Conservation (phyloP, 1,140 invertebrate genomes). For the Pollicipes pollicipes region DNA sequence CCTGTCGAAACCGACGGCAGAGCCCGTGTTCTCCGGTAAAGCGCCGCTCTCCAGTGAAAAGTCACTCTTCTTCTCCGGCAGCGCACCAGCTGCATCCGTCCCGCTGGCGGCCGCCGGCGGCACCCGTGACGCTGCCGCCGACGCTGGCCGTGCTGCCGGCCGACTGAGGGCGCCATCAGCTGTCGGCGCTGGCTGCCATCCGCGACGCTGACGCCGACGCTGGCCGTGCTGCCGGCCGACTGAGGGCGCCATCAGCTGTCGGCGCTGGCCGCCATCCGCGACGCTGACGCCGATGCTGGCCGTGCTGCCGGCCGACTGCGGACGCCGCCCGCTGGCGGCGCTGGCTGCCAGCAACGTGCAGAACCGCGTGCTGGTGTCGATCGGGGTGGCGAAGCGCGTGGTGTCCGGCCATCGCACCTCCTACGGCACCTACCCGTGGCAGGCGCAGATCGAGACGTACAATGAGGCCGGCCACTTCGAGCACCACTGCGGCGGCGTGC, state of each 20-base stretch:
- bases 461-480: neutral
- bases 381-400: neutral
- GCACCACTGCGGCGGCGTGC: conserved; percentile 14
- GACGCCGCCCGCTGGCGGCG: neutral
- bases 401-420: neutral
- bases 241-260: too few species aligned
- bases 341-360: neutral
- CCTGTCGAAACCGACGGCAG: too few species aligned
- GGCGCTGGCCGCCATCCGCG: too few species aligned
- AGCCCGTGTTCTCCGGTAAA: neutral
- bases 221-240: too few species aligned
- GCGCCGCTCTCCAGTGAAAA: too few species aligned
- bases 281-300: neutral
- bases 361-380: neutral
- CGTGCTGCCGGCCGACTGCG: neutral
- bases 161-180: too few species aligned
- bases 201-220: too few species aligned
- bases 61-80: neutral
- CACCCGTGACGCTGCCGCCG: too few species aligned
- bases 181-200: too few species aligned
- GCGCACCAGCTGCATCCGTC: neutral
- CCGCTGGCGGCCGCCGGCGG: too few species aligned
- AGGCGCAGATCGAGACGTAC: neutral
- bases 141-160: too few species aligned
- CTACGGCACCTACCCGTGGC: neutral